These are phyloP conservation scores for Plutella xylostella DNA, from an alignment of 2,888 invertebrate species.

Conservation along the genomic window DNA sequence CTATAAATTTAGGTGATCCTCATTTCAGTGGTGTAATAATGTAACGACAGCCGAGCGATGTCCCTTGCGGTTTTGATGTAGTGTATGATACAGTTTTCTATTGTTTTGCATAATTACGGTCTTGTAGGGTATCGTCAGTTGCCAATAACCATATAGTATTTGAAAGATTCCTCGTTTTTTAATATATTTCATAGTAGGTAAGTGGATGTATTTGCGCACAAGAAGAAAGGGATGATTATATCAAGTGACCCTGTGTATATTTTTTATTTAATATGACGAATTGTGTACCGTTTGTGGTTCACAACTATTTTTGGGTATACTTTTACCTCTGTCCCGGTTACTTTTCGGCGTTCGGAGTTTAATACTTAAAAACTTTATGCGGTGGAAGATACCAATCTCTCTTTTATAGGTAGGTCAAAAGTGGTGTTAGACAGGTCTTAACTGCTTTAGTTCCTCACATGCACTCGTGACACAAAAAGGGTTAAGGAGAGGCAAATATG, in stretches of 20 bases:
- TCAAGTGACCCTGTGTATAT: constrained; percentile 20
- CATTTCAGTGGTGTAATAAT: neutral
- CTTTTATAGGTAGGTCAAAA: too few species aligned
- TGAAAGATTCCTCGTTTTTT: constrained; percentile 50
- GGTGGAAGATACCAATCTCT: too few species aligned
- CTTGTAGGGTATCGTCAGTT: constrained; percentile 43
- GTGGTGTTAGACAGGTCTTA: too few species aligned
- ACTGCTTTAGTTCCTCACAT: too few species aligned
- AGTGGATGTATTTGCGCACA: constrained; percentile 59
- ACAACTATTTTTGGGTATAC: constrained; percentile 56
- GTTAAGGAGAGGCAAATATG: too few species aligned
- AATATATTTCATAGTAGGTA: constrained; percentile 51
- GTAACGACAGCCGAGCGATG: neutral
- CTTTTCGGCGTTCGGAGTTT: neutral
- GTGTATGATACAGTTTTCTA: constrained; percentile 8
- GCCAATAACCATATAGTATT: constrained; percentile 62
- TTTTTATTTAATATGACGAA: constrained; percentile 27
- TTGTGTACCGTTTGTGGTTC: constrained; percentile 16
- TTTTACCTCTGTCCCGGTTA: constrained; percentile 31
- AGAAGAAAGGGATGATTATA: constrained; percentile 32
- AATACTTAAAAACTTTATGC: too few species aligned
- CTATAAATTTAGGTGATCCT: constrained; percentile 5
- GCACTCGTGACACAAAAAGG: too few species aligned
- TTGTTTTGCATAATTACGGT: constrained; percentile 38
- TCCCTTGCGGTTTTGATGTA: neutral